phyloP scores from a whole-genome alignment of 2,797 vertebrate species.

The Luscinia megarhynchos region DNA sequence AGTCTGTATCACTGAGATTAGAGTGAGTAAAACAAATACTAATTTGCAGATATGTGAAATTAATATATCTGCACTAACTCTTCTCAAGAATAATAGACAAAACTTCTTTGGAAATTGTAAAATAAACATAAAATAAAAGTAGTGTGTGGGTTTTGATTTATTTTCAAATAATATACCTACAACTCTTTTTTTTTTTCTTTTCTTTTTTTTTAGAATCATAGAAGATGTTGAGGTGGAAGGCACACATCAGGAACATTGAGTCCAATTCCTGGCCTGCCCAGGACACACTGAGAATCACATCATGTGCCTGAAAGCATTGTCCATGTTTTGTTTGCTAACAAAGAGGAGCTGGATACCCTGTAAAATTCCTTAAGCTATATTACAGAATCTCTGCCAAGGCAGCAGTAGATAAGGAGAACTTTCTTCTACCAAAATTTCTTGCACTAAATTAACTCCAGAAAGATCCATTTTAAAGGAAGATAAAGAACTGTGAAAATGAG shows the following conservation, averaged over 20 bases:
- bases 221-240: neutral
- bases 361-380: neutral
- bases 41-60: neutral
- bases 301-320: neutral
- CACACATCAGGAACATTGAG: neutral
- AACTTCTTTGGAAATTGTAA: neutral
- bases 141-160: accelerated
- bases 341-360: neutral
- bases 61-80: neutral
- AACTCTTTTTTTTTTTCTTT: neutral
- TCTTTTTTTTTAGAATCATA: neutral
- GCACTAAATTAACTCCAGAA: neutral
- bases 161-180: neutral
- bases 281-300: neutral
- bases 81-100: neutral
- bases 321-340: accelerated
- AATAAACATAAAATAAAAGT: neutral
- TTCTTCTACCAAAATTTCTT: neutral
- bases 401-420: neutral
- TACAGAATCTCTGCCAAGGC: neutral
- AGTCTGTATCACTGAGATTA: neutral
- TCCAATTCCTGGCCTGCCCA: neutral
- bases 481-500: neutral
- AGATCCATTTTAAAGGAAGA: neutral
- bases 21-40: neutral